A percentile compares a stretch with the other conserved stretches of the same genome.
phyloP scores from a whole-genome alignment of 2,888 invertebrate genomes.

The Odontothrips loti region DNA sequence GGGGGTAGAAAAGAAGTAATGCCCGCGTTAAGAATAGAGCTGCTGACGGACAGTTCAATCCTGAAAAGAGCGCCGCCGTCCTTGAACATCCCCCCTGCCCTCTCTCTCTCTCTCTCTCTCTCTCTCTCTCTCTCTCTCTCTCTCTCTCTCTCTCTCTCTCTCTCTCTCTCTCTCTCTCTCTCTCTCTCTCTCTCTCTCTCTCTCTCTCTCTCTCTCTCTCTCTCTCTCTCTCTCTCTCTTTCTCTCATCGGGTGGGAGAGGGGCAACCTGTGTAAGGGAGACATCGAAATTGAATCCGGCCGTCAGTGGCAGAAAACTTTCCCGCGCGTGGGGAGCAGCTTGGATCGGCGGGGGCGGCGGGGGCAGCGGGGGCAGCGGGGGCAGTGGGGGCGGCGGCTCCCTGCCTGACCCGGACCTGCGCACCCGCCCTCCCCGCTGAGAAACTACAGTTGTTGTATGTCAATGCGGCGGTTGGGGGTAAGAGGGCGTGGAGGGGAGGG shows the following conservation, averaged over 20 bases:
- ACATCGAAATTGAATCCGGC: conserved; percentile 26
- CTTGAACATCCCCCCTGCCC: too few relatives aligned
- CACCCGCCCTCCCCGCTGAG: not conserved
- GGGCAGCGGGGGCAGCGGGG: not conserved
- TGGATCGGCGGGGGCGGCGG: not conserved
- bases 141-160: too few relatives aligned
- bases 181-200: not conserved
- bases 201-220: not conserved
- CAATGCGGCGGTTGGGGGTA: not conserved
- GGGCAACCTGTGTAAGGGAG: conserved; percentile 21
- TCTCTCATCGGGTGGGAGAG: not conserved
- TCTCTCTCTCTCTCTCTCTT: not conserved
- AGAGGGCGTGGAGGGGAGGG: not conserved
- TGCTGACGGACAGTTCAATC: too few relatives aligned
- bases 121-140: too few relatives aligned
- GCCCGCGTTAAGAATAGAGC: too few relatives aligned
- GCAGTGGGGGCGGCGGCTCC: not conserved
- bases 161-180: too few relatives aligned
- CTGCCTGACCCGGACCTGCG: not conserved
- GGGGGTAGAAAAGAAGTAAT: too few relatives aligned
- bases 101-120: too few relatives aligned
- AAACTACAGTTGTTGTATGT: not conserved
- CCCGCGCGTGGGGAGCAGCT: not conserved
- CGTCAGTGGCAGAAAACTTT: conserved; percentile 22
- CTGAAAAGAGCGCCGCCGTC: too few relatives aligned